Evolutionary conservation across 1,140 invertebrate species (phyloP).

Genomic region (Orchestia grillus): DNA sequence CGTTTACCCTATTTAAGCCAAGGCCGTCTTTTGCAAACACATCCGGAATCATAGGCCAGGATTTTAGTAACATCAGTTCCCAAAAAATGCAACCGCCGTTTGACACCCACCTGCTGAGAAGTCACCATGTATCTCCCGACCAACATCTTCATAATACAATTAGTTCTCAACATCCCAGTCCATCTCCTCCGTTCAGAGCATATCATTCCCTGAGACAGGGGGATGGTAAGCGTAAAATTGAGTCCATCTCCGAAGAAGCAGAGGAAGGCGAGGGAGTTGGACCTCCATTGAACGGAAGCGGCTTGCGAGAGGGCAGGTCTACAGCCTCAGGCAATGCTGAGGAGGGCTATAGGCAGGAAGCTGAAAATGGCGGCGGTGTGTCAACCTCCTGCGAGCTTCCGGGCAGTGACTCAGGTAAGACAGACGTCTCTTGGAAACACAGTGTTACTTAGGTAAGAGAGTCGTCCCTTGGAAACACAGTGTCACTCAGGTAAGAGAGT

Average conservation of each 20-base stretch:
- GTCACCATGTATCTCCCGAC: not conserved
- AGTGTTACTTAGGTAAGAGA: too few relatives aligned
- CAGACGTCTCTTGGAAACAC: too few relatives aligned
- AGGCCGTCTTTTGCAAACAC: not conserved
- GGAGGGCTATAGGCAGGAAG: not conserved
- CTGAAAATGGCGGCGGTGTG: constrained; percentile 27
- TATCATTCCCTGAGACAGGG: not conserved
- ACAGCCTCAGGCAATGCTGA: not conserved
- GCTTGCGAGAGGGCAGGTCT: not conserved
- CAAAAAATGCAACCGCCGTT: not conserved
- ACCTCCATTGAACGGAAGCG: not conserved
- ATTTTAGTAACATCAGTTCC: not conserved
- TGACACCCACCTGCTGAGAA: not conserved
- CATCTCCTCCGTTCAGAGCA: not conserved
- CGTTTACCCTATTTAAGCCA: not conserved
- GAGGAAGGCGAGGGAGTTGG: not conserved
- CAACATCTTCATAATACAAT: not conserved
- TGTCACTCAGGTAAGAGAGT: too few relatives aligned
- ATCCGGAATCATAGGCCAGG: not conserved
- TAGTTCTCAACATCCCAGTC: not conserved
- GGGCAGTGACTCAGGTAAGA: constrained; percentile 44
- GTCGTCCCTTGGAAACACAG: too few relatives aligned
- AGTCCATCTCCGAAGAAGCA: not conserved
- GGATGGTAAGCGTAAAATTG: not conserved
- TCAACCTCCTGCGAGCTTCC: constrained; percentile 27